Base-by-base conservation (phyloP, 2,888 invertebrate species). In the Ceratothoa steindachneri region DNA sequence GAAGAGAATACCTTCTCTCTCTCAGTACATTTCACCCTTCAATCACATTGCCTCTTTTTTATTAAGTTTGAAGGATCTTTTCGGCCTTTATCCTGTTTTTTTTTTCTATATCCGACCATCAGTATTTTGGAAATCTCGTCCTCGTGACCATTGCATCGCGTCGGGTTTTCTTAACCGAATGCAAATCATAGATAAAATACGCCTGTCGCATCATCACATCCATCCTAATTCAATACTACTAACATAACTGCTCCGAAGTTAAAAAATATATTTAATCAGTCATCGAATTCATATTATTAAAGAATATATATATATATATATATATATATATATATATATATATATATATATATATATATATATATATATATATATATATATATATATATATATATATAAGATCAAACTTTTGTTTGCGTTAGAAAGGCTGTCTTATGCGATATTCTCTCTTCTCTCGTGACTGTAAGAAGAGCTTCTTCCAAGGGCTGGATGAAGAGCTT, bases 281-380 rank as follows among this genome's bases (percentile, higher is more conserved):
- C n/a, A n/a, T n/a, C n/a, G n/a, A n/a, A n/a, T n/a, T n/a, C n/a
- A n/a, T n/a, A n/a, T n/a, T n/a, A n/a, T n/a, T n/a, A n/a, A n/a
- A n/a, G 27, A 4, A 28, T 65, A 28, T 12, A 28, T 65, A 28
- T 65, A 28, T 65, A 28, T 65, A 28, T 65, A 28, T 65, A 28
- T 65, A 28, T 65, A 28, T 65, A 28, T 65, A 28, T 65, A 28
- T 65, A 28, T 65, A 9, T 65, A 28, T 65, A 28, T 65, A 28
- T 65, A 28, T 65, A 27, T 65, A 28, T 65, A 28, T 65, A 28
- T 65, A 19, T 65, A 19, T 65, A 19, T 65, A 19, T 65, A 65
- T 65, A 65, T n/a, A 65, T 65, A 65, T 65, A 65, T 65, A 65
- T 65, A 65, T 65, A 65, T 65, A 65, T 65, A 65, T 65, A 65